Evolutionary conservation across 2,888 invertebrate species (phyloP), one percentile per base, ranked within the genome.

Genomic region (Litoditis marina): DNA sequence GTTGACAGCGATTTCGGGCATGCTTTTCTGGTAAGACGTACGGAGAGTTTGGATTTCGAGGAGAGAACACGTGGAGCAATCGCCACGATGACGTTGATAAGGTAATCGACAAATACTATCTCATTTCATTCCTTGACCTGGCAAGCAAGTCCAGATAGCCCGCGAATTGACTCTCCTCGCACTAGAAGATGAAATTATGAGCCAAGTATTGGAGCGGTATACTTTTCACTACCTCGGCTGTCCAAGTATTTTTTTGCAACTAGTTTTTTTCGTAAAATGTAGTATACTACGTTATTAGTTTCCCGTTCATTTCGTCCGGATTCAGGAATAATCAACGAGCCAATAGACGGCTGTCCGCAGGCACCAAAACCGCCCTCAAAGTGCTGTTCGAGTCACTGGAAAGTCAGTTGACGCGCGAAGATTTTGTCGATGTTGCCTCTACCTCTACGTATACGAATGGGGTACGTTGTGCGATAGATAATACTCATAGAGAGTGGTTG

Each of bases 1-100:
- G 78, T 77, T 22, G 78, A 79, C 50, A 78, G 77, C 32, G 68
- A 65, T n/a, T 76, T 78, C 54, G 80, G 80, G 7, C 68, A 74
- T 57, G 65, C 71, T 7, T 67, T 75, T 36, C 69, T 79, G 50
- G 62, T 68, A 27, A 49, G 63, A 42, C 47, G 57, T 54, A 51
- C 69, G 52, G 57, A 60, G 0, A 65, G 60, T 32, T 56, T 63
- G 7, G 66, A 69, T 27, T 69, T 71, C 59, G 52, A 66, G 31
- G 57, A 63, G 19, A 57, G 65, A 36, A 65, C 66, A 4, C 65
- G 63, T 13, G 73, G 65, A 5, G 71, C 71, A 8, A 68, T 76
- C 8, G 75, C 73, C 0, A 70, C 68, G 27, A 66, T 73, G 13
- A 58, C 68, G 6, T 49, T 76, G 16, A 66, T 71, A 8, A 68